These are phyloP conservation scores for Xenus cinereus DNA, from an alignment of 2,113 vertebrate species.

Conservation along the genomic window DNA sequence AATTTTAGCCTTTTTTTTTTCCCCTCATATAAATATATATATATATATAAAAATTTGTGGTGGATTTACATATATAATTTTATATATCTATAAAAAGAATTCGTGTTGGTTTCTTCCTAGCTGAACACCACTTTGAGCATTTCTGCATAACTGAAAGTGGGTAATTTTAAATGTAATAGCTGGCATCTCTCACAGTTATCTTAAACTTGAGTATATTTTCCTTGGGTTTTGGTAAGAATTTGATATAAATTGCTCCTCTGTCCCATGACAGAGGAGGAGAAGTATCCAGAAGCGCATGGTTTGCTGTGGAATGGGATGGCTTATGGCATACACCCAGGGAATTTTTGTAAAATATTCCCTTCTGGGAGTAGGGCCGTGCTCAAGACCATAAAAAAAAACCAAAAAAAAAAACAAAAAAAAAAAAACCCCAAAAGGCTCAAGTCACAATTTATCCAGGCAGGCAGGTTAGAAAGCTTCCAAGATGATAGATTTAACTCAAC, in stretches of 20 bases:
- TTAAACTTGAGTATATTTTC: background rate
- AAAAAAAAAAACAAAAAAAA: no score
- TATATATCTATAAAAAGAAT: background rate
- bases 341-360: background rate
- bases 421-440: background rate
- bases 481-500: background rate
- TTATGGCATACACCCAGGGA: background rate
- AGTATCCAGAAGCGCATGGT: background rate
- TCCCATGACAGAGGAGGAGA: background rate
- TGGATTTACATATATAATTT: background rate
- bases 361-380: background rate
- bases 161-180: background rate
- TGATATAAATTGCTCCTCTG: background rate
- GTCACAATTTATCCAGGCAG: background rate
- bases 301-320: background rate
- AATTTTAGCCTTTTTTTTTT: background rate
- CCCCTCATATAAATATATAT: no score
- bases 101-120: rapidly evolving
- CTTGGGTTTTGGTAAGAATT: background rate
- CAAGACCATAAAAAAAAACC: background rate
- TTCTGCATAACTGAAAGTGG: background rate
- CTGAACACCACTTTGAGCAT: background rate
- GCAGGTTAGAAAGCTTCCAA: background rate
- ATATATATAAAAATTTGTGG: background rate
- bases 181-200: background rate